phyloP scores from a whole-genome alignment of 2,888 invertebrate genomes.

The Leistus spinibarbis region DNA sequence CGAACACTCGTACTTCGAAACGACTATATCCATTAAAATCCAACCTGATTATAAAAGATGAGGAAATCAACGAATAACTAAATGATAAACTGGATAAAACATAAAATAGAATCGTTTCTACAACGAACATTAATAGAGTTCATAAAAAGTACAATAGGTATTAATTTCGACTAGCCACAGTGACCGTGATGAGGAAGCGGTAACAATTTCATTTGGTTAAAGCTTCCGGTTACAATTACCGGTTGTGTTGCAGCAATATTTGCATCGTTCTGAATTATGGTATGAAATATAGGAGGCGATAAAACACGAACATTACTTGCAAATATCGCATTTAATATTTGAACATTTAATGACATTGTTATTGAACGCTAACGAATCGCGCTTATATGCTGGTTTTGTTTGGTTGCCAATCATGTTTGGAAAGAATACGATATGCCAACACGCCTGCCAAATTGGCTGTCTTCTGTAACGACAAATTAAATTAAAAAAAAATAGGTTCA shows the following conservation, averaged over 20 bases:
- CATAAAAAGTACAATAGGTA: not conserved
- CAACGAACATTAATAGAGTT: not conserved
- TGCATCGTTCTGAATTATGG: not conserved
- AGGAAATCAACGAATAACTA: not conserved
- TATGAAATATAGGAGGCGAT: not conserved
- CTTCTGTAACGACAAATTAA: not conserved
- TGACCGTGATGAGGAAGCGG: not conserved
- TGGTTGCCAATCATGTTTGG: conserved; percentile 9
- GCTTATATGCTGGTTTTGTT: too few relatives aligned
- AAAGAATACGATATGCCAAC: not conserved
- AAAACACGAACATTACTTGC: not conserved
- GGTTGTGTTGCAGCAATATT: not conserved
- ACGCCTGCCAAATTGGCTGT: not conserved
- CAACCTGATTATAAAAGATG: too few relatives aligned
- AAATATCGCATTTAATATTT: not conserved
- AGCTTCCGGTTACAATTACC: conserved; percentile 3
- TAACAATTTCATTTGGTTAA: conserved; percentile 1
- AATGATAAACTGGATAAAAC: not conserved
- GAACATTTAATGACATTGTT: not conserved
- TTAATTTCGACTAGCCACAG: not conserved
- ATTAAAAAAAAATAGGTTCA: not conserved
- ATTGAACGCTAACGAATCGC: too few relatives aligned
- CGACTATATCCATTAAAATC: too few relatives aligned
- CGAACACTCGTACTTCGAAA: too few relatives aligned
- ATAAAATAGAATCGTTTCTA: not conserved